Evolutionary conservation across 2,888 invertebrate species (phyloP), one percentile per base, ranked within the genome.

Genomic region (Nineta flava): DNA sequence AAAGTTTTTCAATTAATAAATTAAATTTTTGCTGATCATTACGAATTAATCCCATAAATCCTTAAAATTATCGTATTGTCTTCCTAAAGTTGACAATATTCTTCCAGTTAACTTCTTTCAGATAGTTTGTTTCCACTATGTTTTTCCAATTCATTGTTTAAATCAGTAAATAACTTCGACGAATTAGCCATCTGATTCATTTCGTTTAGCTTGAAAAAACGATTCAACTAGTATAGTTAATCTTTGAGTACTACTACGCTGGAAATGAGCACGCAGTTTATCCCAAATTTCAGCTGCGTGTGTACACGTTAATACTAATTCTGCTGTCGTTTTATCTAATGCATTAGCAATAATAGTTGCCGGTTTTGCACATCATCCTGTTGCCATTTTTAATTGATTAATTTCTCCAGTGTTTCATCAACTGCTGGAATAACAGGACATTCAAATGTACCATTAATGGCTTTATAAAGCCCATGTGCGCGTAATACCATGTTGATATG

Each of bases 81-180:
- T 43, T n/a, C 51, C 42, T 17, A 51, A 32, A 16, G 47, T 50
- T 21, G 47, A 47, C 19, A 50, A 35, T 38, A 50, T 50, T 47
- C 45, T 6, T 3, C 50, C 46, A 50, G 15, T 50, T 13, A 52
- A 50, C 26, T 50, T 40, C 44, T 35, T 40, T 47, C 47, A 15
- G 47, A 45, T 31, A 50, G 31, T 35, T n/a, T 52, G 19, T 50
- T 49, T 45, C 43, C 48, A 10, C 47, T 35, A 26, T 52, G 45
- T 19, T 48, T 50, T 31, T 19, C 17, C 26, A 52, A 47, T 42
- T 50, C 52, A 32, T 2, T 41, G 41, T 50, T 50, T 41, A 50
- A 45, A 48, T 50, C 52, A 13, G 31, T 47, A 40, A 52, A 52
- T 34, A 52, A 35, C 41, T 52, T 50, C 46, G 50, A 47, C 46